These are phyloP conservation scores for Ariopsis seemanni DNA, from an alignment of 2,113 vertebrate genomes.

Conservation along the genomic window DNA sequence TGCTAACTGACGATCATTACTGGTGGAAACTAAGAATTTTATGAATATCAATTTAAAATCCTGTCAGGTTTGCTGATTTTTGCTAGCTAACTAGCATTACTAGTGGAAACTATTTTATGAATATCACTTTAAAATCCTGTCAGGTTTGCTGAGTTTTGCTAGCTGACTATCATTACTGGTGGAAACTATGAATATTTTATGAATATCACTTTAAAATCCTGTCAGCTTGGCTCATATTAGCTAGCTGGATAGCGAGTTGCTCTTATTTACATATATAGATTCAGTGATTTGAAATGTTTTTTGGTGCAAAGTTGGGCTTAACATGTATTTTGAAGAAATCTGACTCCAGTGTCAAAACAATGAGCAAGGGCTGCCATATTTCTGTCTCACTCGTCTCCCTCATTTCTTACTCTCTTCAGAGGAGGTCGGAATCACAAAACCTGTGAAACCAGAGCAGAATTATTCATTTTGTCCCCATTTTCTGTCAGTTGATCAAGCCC, in stretches of 20 bases:
- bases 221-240: not conserved
- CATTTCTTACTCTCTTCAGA: not conserved
- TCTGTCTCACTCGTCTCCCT: not conserved
- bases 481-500: slow-evolving; percentile 11
- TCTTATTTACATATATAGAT: not conserved
- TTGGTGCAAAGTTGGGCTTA: not conserved
- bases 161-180: not conserved
- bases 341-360: not conserved
- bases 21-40: not conserved
- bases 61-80: not conserved
- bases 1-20: not conserved
- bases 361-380: not conserved
- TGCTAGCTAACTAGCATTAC: not conserved
- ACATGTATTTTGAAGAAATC: slow-evolving; percentile 20
- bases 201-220: not conserved
- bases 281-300: not conserved
- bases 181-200: not conserved
- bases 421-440: slow-evolving; percentile 30
- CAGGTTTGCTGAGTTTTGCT: not conserved
- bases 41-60: not conserved
- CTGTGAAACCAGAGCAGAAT: not conserved
- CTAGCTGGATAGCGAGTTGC: not conserved
- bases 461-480: slow-evolving; percentile 26
- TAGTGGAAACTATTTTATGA: not conserved
- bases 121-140: not conserved